A percentile compares a stretch with the other conserved stretches of the same genome.
phyloP scores from a whole-genome alignment of 1,140 invertebrate genomes.

The Melipona quadrifasciata region DNA sequence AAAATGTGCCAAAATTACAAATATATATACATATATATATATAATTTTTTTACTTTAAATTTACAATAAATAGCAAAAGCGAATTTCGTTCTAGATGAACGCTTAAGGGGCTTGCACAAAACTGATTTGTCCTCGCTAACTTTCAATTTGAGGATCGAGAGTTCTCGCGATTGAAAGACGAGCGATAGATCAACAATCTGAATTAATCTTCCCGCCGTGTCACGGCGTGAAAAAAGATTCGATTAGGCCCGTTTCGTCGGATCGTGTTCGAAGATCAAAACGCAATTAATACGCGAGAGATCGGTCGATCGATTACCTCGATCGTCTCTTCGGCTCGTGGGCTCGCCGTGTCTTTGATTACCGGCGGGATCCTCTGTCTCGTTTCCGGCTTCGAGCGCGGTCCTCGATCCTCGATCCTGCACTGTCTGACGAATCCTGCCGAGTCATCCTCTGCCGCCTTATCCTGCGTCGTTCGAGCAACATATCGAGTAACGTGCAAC shows the following conservation, averaged over 20 bases:
- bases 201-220: slow-evolving; percentile 1
- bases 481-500: not conserved
- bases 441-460: slow-evolving; percentile 13
- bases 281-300: not conserved
- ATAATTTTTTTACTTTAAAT: too few species aligned
- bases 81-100: too few species aligned
- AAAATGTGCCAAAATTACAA: too few species aligned
- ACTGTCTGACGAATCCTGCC: slow-evolving; percentile 14
- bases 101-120: too few species aligned
- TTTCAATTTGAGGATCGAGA: not conserved
- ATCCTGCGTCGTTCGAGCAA: slow-evolving; percentile 19
- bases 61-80: too few species aligned
- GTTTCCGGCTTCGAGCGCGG: slow-evolving; percentile 50
- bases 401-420: slow-evolving; percentile 56
- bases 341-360: slow-evolving; percentile 41
- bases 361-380: slow-evolving; percentile 48
- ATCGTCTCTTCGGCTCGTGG: slow-evolving; percentile 30
- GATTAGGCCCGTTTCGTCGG: not conserved
- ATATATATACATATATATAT: too few species aligned
- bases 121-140: not conserved
- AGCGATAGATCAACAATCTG: not conserved
- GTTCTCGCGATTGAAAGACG: not conserved
- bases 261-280: not conserved
- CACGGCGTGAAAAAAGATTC: not conserved
- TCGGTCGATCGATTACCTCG: slow-evolving; percentile 53